Base-by-base conservation (phyloP, 2,888 invertebrate species). In the Spisula solida region DNA sequence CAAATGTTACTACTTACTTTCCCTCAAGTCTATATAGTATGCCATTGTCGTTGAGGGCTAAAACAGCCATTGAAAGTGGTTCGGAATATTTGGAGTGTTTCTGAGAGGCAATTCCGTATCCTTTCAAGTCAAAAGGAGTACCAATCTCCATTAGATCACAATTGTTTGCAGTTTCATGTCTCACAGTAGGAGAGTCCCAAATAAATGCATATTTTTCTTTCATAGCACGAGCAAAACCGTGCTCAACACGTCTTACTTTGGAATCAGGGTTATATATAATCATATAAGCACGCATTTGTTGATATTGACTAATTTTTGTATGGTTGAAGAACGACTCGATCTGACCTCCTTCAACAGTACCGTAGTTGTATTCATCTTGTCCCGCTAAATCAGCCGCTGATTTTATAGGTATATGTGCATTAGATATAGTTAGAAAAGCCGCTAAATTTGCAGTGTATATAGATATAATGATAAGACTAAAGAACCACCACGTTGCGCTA, bases 391-490 rank as follows among this genome's bases (percentile, higher is more conserved):
- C 95, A 10, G 95, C 94, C 25, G 95, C 95, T 14, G 95, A 93
- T 80, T 93, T 90, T 6, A 94, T 94, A 2, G 94, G 93, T 81
- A 94, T 93, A 86, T 94, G 93, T 75, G 94, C 93, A 88, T 94
- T 95, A 81, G 95, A 94, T 81, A 95, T 95, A 48, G 95, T 95
- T 82, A 95, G 92, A 91, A 95, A 95, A 80, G 95, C 95, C 31
- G 95, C 95, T 88, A 95, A 93, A 88, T 95, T 95, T 75, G 95
- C 95, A 48, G 95, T 95, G 92, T 95, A 95, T 87, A 95, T 94
- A 80, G 95, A 95, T 80, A 95, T 94, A 47, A 95, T 92, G 55
- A 95, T 95, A 82, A 95, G 93, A 81, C 94, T 95, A 90, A 95
- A 95, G 86, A 95, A 95, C 95, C 95, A 96, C 95, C 95, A 95